Conservation (phyloP, 2,888 invertebrate species). For the Uropetala carovei region DNA sequence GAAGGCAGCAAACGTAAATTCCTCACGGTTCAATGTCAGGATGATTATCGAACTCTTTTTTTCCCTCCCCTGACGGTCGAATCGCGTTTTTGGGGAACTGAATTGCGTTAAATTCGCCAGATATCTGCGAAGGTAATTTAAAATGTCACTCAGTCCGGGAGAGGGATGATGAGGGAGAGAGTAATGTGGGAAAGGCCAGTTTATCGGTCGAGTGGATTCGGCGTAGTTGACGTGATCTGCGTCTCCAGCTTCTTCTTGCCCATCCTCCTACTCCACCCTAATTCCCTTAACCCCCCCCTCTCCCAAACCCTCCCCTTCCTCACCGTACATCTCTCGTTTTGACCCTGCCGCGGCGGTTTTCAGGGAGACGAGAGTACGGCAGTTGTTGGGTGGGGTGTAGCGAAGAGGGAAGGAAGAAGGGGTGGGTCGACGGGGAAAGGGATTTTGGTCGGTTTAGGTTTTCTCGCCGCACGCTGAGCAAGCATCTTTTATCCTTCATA, state of each 20-base stretch:
- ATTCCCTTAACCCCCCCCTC: not conserved
- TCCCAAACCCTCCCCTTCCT: not conserved
- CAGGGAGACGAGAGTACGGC: not conserved
- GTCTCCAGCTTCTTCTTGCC: not conserved
- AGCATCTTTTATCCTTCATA: not conserved
- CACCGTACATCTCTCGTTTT: not conserved
- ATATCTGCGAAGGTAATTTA: slow-evolving; percentile 2
- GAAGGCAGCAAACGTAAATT: not conserved
- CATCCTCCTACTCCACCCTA: not conserved
- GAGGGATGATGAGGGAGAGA: not conserved
- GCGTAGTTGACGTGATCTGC: slow-evolving; percentile 18
- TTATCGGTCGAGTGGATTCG: not conserved
- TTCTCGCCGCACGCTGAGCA: not conserved
- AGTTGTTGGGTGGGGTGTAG: not conserved
- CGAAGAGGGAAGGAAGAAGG: too few species aligned
- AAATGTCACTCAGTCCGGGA: not conserved
- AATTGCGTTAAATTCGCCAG: not conserved
- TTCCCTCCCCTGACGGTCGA: too few species aligned
- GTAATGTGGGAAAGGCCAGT: not conserved
- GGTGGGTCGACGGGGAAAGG: not conserved
- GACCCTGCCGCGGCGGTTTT: not conserved
- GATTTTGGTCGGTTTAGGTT: not conserved
- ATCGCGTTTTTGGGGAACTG: not conserved
- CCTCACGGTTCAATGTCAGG: not conserved
- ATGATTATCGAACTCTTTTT: not conserved